phyloP scores from a whole-genome alignment of 2,797 vertebrate genomes.

The Trichosurus vulpecula region DNA sequence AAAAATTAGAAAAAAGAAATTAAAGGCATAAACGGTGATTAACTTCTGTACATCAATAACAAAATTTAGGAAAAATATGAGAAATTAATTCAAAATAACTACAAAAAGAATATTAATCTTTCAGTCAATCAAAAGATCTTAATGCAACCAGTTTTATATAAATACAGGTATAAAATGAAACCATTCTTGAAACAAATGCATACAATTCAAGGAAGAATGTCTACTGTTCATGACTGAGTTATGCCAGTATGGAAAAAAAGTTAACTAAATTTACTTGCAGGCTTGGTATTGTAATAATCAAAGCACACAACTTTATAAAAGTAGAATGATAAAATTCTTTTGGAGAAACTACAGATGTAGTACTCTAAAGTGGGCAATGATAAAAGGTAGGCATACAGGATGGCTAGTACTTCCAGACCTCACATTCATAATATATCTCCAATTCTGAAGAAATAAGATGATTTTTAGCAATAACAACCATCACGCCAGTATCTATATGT shows the following conservation, averaged over 20 bases:
- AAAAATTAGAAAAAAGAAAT: background rate
- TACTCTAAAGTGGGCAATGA: background rate
- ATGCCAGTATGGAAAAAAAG: background rate
- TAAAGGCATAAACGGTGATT: background rate
- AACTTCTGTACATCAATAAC: background rate
- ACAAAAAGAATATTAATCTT: background rate
- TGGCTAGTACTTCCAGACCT: background rate
- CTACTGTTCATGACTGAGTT: background rate
- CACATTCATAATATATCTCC: background rate
- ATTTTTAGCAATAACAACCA: background rate
- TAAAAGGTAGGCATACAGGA: background rate
- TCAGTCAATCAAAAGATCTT: background rate
- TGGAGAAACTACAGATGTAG: background rate
- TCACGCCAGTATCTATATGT: background rate
- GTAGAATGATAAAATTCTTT: background rate
- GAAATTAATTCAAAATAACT: background rate
- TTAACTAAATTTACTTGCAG: background rate
- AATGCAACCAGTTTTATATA: background rate
- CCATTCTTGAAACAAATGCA: background rate
- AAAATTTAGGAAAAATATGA: background rate
- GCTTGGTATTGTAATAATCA: background rate
- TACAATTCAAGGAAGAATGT: background rate
- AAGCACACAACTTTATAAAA: background rate
- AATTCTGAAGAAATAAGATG: background rate
- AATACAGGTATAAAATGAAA: background rate